phyloP scores from a whole-genome alignment of 2,113 vertebrate genomes.

The Fregetta grallaria region DNA sequence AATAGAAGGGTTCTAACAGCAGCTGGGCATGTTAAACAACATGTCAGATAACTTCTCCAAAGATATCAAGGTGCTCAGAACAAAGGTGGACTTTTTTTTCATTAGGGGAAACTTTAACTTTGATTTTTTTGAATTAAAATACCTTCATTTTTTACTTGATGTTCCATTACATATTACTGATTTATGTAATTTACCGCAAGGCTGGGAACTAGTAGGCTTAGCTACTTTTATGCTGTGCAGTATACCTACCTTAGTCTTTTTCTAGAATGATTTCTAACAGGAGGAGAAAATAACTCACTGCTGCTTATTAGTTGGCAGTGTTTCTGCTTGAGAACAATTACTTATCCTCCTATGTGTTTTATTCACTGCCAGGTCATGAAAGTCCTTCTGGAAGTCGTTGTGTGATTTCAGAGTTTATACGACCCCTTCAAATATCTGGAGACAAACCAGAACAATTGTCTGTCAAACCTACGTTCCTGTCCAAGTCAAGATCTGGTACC shows the following conservation, averaged over 20 bases:
- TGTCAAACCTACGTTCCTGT: slow-evolving; percentile 87
- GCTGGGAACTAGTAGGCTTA: not conserved
- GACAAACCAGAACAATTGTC: slow-evolving; percentile 87
- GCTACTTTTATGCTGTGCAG: not conserved
- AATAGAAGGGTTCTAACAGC: not conserved
- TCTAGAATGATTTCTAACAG: not conserved
- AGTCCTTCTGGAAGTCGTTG: slow-evolving; percentile 76
- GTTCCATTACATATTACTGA: not conserved
- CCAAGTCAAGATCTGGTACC: slow-evolving; percentile 76
- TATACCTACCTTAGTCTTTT: not conserved
- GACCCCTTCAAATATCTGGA: slow-evolving; percentile 82
- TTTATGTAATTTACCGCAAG: fast-evolving
- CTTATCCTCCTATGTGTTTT: not conserved
- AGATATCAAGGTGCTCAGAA: not conserved
- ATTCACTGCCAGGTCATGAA: slow-evolving; percentile 79
- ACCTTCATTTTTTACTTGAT: not conserved
- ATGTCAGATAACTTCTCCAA: not conserved
- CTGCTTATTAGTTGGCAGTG: not conserved
- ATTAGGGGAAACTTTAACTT: not conserved
- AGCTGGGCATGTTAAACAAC: not conserved
- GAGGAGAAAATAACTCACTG: not conserved
- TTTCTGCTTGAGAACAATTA: not conserved
- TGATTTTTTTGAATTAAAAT: not conserved
- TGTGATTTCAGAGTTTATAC: slow-evolving; percentile 86
- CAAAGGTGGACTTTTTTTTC: not conserved